Percentiles rank a stretch among this genome's conserved stretches.
These are phyloP conservation scores for Cichladusa arquata DNA, from an alignment of 2,113 vertebrate genomes.

Conservation along the genomic window DNA sequence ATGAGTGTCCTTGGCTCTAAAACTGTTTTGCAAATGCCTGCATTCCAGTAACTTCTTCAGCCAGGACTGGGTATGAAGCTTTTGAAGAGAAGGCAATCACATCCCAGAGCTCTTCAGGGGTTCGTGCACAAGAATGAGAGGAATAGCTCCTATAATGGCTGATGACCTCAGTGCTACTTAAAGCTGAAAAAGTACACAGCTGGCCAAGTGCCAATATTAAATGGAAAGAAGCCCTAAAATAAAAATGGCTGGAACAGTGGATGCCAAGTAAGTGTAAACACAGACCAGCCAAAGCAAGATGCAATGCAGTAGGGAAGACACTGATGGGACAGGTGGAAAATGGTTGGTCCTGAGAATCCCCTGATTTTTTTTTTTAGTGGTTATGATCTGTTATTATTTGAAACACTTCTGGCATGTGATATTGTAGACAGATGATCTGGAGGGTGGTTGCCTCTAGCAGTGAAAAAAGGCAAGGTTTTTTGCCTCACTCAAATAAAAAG, in stretches of 20 bases:
- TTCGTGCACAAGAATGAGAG: background rate
- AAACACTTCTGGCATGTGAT: background rate
- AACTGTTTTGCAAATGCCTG: background rate
- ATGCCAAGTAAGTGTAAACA: background rate
- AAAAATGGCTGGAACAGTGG: background rate
- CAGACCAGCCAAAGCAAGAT: background rate
- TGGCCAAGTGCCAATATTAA: background rate
- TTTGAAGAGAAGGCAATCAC: background rate
- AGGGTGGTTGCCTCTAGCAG: background rate
- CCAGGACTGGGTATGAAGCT: background rate
- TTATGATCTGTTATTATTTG: background rate
- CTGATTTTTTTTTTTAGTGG: background rate
- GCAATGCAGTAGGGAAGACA: background rate
- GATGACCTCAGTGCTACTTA: background rate
- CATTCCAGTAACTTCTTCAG: background rate
- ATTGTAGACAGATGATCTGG: accelerated
- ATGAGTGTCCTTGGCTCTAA: background rate
- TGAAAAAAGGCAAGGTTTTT: background rate
- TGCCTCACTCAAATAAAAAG: background rate
- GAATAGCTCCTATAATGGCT: background rate
- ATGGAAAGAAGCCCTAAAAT: constrained; percentile 34
- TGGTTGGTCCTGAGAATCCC: background rate
- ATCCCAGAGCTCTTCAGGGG: background rate
- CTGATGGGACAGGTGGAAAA: background rate
- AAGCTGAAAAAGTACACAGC: background rate